These are phyloP conservation scores for Okapia johnstoni DNA, from an alignment of 2,113 vertebrate genomes.

Conservation along the genomic window DNA sequence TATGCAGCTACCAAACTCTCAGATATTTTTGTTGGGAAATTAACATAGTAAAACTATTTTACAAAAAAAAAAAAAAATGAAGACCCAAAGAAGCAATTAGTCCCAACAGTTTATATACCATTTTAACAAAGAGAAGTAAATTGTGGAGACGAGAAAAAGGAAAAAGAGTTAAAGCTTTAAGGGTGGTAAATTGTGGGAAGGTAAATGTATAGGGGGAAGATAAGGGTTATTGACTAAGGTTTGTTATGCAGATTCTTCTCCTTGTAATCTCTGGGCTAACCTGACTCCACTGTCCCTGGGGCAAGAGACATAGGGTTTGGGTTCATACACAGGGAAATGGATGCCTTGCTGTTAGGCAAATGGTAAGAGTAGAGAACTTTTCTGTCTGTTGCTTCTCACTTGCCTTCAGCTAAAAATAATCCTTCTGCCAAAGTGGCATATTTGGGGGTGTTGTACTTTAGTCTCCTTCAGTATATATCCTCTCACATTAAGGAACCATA, in stretches of 20 bases:
- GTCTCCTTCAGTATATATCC: neutral
- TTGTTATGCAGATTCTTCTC: neutral
- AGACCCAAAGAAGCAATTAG: neutral
- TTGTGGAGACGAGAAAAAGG: neutral
- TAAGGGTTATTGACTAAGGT: neutral
- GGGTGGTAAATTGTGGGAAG: neutral
- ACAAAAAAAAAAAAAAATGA: neutral
- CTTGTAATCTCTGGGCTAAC: neutral
- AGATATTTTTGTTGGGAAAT: neutral
- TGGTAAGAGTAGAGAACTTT: neutral
- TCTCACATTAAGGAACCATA: neutral
- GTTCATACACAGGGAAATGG: neutral
- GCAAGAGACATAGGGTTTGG: neutral
- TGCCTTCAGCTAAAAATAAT: neutral
- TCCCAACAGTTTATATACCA: neutral
- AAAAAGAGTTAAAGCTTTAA: neutral
- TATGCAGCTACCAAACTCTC: neutral
- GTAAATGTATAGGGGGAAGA: neutral
- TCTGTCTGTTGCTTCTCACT: neutral
- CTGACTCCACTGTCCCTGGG: neutral
- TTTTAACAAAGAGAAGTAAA: neutral
- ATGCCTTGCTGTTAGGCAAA: neutral
- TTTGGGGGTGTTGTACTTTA: neutral
- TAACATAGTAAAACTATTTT: neutral
- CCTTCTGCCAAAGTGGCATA: neutral